phyloP scores from a whole-genome alignment of 2,113 vertebrate species.

The Corydoras sp. region DNA sequence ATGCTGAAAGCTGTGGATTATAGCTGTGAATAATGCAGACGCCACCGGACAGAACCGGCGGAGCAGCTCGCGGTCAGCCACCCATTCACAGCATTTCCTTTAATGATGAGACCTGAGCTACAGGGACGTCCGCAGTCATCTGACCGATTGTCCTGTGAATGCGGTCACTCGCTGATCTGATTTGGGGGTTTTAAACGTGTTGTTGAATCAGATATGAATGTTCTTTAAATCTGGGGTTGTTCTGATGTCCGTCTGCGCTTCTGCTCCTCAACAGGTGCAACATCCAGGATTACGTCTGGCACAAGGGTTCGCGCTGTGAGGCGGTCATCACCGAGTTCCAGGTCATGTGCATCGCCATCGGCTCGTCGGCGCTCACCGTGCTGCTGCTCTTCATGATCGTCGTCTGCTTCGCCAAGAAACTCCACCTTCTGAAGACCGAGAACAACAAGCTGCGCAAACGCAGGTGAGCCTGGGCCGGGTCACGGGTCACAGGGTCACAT shows the following conservation, averaged over 20 bases:
- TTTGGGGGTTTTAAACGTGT: no score
- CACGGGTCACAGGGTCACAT: not conserved
- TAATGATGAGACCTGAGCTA: no score
- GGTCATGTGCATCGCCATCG: conserved; percentile 92
- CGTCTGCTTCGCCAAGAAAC: conserved; percentile 97
- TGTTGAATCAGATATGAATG: no score
- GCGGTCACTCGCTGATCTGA: no score
- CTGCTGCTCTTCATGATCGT: conserved; percentile 97
- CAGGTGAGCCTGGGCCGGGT: conserved; percentile 72
- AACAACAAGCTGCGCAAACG: conserved; percentile 91
- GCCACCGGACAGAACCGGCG: not conserved
- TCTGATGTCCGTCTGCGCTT: not conserved
- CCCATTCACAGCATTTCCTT: no score
- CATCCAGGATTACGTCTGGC: conserved; percentile 97
- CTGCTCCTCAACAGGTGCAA: conserved; percentile 74
- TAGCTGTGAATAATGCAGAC: conserved; percentile 29
- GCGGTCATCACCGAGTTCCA: conserved; percentile 97
- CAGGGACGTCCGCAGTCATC: no score
- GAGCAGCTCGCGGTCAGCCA: not conserved
- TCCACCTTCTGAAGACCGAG: conserved; percentile 94
- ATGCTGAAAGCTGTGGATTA: conserved; percentile 20
- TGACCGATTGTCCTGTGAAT: no score
- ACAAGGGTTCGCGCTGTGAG: conserved; percentile 91
- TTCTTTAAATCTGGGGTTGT: no score
- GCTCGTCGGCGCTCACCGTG: conserved; percentile 81